Conservation (phyloP, 2,113 vertebrate species). For the Xenus cinereus region DNA sequence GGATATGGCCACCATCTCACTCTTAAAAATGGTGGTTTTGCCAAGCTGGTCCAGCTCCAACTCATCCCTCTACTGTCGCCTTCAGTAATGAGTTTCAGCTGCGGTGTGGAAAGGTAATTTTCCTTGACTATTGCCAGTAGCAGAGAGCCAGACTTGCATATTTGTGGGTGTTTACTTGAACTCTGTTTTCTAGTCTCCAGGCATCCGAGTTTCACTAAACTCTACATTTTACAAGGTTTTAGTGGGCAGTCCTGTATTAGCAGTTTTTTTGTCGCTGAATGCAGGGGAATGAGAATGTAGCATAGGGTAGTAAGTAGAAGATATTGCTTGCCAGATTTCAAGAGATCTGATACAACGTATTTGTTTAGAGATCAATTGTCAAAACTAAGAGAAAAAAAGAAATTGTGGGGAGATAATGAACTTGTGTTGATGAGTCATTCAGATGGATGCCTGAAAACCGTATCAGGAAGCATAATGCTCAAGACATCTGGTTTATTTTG, state of each 20-base stretch:
- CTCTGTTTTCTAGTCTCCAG: conserved; percentile 51
- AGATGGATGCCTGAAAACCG: not conserved
- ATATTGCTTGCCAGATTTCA: conserved; percentile 8
- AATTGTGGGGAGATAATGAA: not conserved
- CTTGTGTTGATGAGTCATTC: not conserved
- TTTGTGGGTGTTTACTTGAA: conserved; percentile 58
- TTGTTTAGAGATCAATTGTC: conserved; percentile 15
- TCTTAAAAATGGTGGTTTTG: not conserved
- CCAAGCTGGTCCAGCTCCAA: conserved; percentile 19
- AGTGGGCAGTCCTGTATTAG: not conserved
- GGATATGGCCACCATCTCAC: not conserved
- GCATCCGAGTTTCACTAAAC: conserved; percentile 15
- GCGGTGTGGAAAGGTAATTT: conserved; percentile 62
- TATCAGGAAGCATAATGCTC: not conserved
- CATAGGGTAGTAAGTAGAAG: not conserved
- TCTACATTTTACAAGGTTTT: not conserved
- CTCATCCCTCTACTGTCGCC: conserved; percentile 25
- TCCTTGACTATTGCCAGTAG: conserved; percentile 53
- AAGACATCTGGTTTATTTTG: conserved; percentile 40
- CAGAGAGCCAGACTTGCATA: conserved; percentile 42
- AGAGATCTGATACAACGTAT: not conserved
- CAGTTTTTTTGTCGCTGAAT: not conserved
- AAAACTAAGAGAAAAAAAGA: not conserved
- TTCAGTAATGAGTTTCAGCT: conserved; percentile 53
- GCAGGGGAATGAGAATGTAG: not conserved